Base-by-base conservation (phyloP, 2,113 vertebrate genomes). In the Chaetura pelagica region DNA sequence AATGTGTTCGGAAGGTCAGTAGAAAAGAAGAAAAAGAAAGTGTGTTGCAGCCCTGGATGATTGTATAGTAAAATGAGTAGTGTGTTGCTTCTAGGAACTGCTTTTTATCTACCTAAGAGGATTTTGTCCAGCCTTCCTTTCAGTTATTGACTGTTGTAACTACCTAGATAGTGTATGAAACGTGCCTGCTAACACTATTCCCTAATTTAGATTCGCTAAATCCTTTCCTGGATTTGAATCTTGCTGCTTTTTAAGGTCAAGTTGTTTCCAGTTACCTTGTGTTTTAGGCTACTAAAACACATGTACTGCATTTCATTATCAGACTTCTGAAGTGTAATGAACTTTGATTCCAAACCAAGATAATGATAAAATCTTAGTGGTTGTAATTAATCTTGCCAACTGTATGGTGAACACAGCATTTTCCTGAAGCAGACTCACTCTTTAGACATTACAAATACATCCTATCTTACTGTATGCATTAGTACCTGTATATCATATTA, bases 221-320 rank as follows among this genome's bases (percentile, higher is more conserved):
- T 91, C 72, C 79, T 92, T 62, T 87, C 55, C 58, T 96, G 75
- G 30, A 91, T 87, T 96, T 82, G 89, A 91, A 29, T 72, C 61
- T 67, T 75, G 19, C 44, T 81, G 61, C 84, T 81, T 94, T 64
- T 68, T 82, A 46, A 93, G 77, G 57, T 95, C 76, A 89, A 52
- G 68, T 78, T 89, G 38, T 81, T 89, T 93, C 48, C 57, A 59
- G 27, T 29, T 78, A 61, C 87, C 80, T 90, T 74, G 38, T 92
- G 61, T 91, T 58, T 72, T 68, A 62, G 69, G 26, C 71, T 94
- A 46, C 49, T 92, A 73, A 75, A 84, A 27, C 40, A 69, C 48
- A 40, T 2, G 3, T 69, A 38, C 38, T 87, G 55, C 42, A 34
- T 87, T 93, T 84, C 63, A 76, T 87, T 96, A 91, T 62, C 18